Base-by-base conservation (phyloP, 2,888 invertebrate genomes). In the Ferdinandea cuprea region DNA sequence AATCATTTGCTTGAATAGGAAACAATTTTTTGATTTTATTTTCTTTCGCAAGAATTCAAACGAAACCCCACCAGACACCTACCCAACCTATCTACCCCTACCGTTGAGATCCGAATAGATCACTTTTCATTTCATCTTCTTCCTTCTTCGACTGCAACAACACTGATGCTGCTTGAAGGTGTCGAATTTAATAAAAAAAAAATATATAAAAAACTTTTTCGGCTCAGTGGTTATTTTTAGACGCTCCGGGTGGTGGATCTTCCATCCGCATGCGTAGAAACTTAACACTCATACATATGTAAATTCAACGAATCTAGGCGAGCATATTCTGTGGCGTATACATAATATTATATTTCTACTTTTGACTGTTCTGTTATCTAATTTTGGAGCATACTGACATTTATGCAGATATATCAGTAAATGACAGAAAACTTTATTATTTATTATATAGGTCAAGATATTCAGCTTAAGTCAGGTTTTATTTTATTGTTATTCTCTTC, bases 61-160 rank as follows among this genome's bases (percentile, higher is more conserved):
- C 37, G 13, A n/a, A 6, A n/a, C 37, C 61, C 37, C 15, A 25
- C 25, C 9, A 19, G 5, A 6, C 25, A 25, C 13, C 15, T 40
- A 37, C 15, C 21, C 30, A n/a, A 77, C 21, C 66, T 46, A 73
- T 54, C 79, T 44, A 61, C 79, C 61, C 79, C 8, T 11, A 30
- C 35, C 3, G n/a, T n/a, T n/a, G 25, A 11, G 9, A 32, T 19
- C 15, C 15, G 28, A 28, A 9, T 35, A 61, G 79, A 78, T 78
- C 78, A 83, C 83, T 83, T 78, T 83, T 78, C 68, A 78, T 83
- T 83, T 78, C 77, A 72, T 71, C 54, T 77, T 71, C 54, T 77
- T 50, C 61, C 50, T 37, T 71, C 68, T 63, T 50, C 44, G 65
- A 15, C 19, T 19, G 13, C 7, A 3, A 68, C 13, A 46, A 9